These are phyloP conservation scores for Linnaemya tessellans DNA, from an alignment of 2,888 invertebrate genomes.

Conservation along the genomic window DNA sequence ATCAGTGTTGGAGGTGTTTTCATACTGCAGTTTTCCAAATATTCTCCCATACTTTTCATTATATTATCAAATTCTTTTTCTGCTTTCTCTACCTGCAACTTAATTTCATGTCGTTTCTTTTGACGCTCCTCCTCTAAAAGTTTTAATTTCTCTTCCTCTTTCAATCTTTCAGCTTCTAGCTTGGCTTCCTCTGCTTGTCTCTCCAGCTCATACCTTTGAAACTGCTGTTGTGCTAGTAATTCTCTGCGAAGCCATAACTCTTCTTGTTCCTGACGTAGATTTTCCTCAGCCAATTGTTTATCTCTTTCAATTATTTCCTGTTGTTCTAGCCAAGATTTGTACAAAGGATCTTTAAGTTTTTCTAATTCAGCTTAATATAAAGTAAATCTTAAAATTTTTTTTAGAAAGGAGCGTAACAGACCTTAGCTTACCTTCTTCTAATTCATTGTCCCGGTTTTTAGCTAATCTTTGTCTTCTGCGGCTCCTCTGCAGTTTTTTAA, in stretches of 20 bases:
- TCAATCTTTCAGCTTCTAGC: constrained; percentile 86
- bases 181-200: constrained; percentile 85
- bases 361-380: constrained; percentile 80
- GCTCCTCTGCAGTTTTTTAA: constrained; percentile 89
- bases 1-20: constrained; percentile 86
- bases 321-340: constrained; percentile 84
- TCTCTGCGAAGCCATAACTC: constrained; percentile 88
- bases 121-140: constrained; percentile 85
- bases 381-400: not conserved
- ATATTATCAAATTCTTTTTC: constrained; percentile 82
- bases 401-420: not conserved
- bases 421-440: constrained; percentile 80
- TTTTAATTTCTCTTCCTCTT: constrained; percentile 87
- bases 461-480: constrained; percentile 86
- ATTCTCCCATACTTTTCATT: constrained; percentile 85
- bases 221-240: constrained; percentile 86
- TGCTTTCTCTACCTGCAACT: constrained; percentile 77
- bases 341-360: constrained; percentile 83
- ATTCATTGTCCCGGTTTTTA: constrained; percentile 84
- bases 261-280: constrained; percentile 85
- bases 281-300: constrained; percentile 85
- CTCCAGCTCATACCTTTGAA: constrained; percentile 86
- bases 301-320: constrained; percentile 85
- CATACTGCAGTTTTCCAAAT: constrained; percentile 79
- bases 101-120: constrained; percentile 83